Evolutionary conservation across 2,888 invertebrate genomes (phyloP).

Genomic region (Papilio protenor): DNA sequence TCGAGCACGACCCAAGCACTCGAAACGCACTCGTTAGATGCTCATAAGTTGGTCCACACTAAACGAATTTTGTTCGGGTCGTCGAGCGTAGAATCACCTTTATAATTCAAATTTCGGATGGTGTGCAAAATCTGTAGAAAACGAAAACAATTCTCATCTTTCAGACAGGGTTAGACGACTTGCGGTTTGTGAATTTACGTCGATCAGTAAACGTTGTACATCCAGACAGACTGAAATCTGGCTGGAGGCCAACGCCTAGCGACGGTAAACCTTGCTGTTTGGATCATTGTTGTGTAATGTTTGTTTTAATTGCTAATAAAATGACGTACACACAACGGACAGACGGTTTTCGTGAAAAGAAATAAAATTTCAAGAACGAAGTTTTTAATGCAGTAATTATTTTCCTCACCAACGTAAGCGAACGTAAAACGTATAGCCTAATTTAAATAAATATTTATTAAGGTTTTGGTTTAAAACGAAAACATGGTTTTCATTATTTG

Average conservation of each 20-base stretch:
- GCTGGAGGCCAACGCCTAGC: slow-evolving; percentile 60
- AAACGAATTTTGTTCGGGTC: too few species aligned
- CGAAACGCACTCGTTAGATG: too few species aligned
- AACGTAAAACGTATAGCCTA: too few species aligned
- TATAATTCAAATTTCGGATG: too few species aligned
- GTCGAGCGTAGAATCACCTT: too few species aligned
- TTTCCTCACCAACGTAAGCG: too few species aligned
- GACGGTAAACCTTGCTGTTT: slow-evolving; percentile 65
- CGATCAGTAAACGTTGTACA: slow-evolving; percentile 59
- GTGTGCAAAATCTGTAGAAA: slow-evolving; percentile 10
- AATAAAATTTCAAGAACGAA: slow-evolving; percentile 21
- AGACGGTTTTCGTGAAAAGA: slow-evolving; percentile 31
- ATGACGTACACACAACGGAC: slow-evolving; percentile 46
- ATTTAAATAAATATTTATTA: too few species aligned
- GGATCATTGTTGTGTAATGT: slow-evolving; percentile 54
- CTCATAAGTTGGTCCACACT: too few species aligned
- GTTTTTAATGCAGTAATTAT: slow-evolving; percentile 5
- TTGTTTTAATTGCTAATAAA: slow-evolving; percentile 52
- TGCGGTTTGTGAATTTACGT: slow-evolving; percentile 60
- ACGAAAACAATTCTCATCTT: not conserved
- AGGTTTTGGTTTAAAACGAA: too few species aligned
- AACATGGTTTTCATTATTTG: too few species aligned
- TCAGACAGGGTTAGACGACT: slow-evolving; percentile 10
- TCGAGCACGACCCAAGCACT: too few species aligned
- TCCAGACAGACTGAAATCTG: slow-evolving; percentile 68